Evolutionary conservation across 2,113 vertebrate genomes (phyloP).

Genomic region (Amazona vittata): DNA sequence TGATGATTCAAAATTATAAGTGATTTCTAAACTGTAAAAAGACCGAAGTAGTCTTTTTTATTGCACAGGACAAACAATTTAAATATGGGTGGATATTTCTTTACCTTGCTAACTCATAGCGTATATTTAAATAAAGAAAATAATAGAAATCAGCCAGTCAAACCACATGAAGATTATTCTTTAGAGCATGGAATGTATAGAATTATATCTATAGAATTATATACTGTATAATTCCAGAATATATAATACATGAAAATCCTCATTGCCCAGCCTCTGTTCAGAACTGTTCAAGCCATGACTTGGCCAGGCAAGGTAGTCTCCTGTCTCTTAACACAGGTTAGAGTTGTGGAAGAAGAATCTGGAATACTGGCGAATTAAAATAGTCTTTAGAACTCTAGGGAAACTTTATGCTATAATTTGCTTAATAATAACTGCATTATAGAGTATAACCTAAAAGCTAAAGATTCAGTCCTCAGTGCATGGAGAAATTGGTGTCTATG

Average conservation of each 20-base stretch:
- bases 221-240: background rate
- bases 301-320: rapidly evolving
- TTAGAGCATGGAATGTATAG: background rate
- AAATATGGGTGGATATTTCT: background rate
- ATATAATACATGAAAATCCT: background rate
- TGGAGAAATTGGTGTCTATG: background rate
- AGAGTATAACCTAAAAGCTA: background rate
- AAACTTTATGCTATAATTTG: background rate
- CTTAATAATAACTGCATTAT: background rate
- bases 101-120: background rate
- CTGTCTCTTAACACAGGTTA: background rate
- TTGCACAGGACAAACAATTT: background rate
- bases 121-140: background rate
- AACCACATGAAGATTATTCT: background rate
- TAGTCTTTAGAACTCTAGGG: background rate
- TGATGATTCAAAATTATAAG: background rate
- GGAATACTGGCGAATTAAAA: background rate
- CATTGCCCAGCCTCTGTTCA: background rate
- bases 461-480: background rate
- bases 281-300: background rate
- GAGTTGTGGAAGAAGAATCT: background rate
- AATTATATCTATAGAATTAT: background rate
- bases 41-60: background rate
- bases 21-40: background rate
- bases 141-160: background rate